phyloP scores from a whole-genome alignment of 2,797 vertebrate species.

The Orestias chungarensis region DNA sequence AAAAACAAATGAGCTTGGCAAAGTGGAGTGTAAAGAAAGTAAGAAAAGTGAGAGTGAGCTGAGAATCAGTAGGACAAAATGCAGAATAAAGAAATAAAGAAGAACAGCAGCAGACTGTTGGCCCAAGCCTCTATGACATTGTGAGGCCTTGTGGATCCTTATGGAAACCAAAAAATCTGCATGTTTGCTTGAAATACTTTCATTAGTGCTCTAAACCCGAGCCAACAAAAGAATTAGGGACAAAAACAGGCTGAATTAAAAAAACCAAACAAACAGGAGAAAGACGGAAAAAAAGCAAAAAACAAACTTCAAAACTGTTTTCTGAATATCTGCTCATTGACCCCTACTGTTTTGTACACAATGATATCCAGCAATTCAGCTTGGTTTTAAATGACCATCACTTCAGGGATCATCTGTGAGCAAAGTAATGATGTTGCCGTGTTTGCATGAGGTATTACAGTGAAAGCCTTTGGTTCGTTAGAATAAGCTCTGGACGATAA shows the following conservation, averaged over 20 bases:
- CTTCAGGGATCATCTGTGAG: constrained; percentile 61
- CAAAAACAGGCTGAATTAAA: constrained; percentile 41
- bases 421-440: constrained; percentile 45
- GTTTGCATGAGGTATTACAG: constrained; percentile 64
- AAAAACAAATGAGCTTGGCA: constrained; percentile 13
- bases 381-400: constrained; percentile 50
- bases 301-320: constrained; percentile 59
- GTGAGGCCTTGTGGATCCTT: constrained; percentile 63
- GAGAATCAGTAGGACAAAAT: constrained; percentile 19
- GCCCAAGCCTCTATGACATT: constrained; percentile 66
- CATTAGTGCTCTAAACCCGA: constrained; percentile 58
- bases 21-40: constrained; percentile 4
- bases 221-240: constrained; percentile 63
- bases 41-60: constrained; percentile 14
- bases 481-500: constrained; percentile 53
- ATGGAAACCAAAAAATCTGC: constrained; percentile 68
- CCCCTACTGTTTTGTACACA: constrained; percentile 61
- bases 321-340: constrained; percentile 43
- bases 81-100: constrained; percentile 19
- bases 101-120: constrained; percentile 45
- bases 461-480: constrained; percentile 63
- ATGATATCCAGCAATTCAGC: constrained; percentile 29
- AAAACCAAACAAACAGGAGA: constrained; percentile 54
- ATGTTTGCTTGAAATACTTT: constrained; percentile 73
- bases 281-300: constrained; percentile 33